A percentile compares a stretch with the other conserved stretches of the same genome.
Conservation (phyloP, 1,140 invertebrate genomes). For the Megathymus violae region DNA sequence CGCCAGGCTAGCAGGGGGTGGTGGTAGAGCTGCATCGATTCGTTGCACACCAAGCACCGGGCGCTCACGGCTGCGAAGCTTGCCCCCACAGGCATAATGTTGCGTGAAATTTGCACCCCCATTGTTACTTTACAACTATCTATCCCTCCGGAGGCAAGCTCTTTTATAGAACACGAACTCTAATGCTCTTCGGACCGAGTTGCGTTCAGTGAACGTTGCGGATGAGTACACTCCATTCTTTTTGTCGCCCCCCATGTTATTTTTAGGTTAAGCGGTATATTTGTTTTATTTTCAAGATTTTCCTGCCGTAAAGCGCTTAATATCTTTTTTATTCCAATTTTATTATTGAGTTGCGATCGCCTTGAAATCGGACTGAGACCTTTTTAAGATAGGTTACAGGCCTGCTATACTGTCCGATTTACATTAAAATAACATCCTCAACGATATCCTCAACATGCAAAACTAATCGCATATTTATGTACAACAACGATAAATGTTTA, state of each 20-base stretch:
- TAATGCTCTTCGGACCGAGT: constrained; percentile 60
- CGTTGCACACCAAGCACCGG: constrained; percentile 55
- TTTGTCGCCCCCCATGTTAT: constrained; percentile 15
- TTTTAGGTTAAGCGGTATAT: background rate
- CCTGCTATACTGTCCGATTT: too few species aligned
- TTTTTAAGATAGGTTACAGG: too few species aligned
- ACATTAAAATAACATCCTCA: too few species aligned
- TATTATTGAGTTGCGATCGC: too few species aligned
- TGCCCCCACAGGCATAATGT: constrained; percentile 68
- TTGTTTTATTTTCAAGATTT: background rate
- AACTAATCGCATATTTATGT: too few species aligned
- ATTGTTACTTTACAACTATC: constrained; percentile 69
- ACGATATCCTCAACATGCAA: too few species aligned
- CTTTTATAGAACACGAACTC: constrained; percentile 63
- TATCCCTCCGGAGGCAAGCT: constrained; percentile 54
- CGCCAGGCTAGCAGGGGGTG: constrained; percentile 45
- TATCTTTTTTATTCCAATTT: too few species aligned
- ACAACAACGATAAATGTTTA: too few species aligned
- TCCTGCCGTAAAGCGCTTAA: background rate
- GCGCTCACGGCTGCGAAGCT: constrained; percentile 43
- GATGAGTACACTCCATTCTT: constrained; percentile 11
- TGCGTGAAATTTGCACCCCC: constrained; percentile 75
- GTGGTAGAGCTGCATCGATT: constrained; percentile 73
- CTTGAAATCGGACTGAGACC: too few species aligned
- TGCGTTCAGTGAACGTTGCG: constrained; percentile 48